Percentiles rank a stretch among this genome's conserved stretches.
Evolutionary conservation across 2,113 vertebrate genomes (phyloP).

Genomic region (Panthera uncia): DNA sequence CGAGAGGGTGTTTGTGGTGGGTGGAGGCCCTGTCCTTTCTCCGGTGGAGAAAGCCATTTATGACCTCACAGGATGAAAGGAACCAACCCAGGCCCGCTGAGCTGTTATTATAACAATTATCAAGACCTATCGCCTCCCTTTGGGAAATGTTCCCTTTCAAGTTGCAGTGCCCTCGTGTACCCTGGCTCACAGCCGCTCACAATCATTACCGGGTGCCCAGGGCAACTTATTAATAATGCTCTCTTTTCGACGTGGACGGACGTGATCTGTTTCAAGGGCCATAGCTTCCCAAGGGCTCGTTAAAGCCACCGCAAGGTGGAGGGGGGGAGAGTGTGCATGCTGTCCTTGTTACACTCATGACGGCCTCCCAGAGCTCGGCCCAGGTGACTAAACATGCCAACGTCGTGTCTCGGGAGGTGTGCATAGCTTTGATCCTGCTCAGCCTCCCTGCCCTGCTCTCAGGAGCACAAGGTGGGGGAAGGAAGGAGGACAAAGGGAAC

Average conservation of each 20-base stretch:
- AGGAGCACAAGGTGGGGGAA: neutral
- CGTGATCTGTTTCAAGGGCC: constrained; percentile 41
- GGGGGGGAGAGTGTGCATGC: neutral
- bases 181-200: constrained; percentile 54
- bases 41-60: constrained; percentile 75
- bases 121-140: constrained; percentile 72
- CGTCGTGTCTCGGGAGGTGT: neutral
- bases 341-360: neutral
- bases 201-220: constrained; percentile 63
- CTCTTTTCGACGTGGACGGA: constrained; percentile 37
- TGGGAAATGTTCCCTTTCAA: constrained; percentile 76
- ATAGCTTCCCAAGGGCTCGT: neutral
- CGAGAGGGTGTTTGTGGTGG: constrained; percentile 66
- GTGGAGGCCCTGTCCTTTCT: constrained; percentile 78
- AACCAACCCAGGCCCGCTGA: constrained; percentile 59
- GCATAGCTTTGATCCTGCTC: constrained; percentile 36
- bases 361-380: neutral
- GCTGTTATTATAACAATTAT: constrained; percentile 81
- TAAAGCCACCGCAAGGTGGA: neutral
- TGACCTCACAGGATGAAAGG: constrained; percentile 81
- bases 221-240: constrained; percentile 67
- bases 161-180: constrained; percentile 60
- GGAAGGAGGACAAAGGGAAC: neutral
- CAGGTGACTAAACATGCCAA: neutral
- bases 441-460: neutral